Conservation (phyloP, 2,113 vertebrate genomes). For the Tupaia tana region DNA sequence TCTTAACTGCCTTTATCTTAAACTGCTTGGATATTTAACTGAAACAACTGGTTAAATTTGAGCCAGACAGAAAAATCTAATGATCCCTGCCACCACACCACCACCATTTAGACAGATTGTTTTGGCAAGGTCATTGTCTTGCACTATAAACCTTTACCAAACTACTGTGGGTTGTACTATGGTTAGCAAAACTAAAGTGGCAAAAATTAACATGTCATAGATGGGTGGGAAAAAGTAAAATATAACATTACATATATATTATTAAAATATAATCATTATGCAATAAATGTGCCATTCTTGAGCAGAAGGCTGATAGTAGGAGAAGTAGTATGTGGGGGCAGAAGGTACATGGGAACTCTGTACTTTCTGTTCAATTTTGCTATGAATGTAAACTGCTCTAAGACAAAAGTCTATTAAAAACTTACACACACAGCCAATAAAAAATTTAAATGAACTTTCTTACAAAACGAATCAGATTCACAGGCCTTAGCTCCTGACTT, state of each 20-base stretch:
- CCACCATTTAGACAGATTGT: not conserved
- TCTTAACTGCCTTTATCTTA: not conserved
- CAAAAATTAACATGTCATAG: not conserved
- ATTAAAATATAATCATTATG: not conserved
- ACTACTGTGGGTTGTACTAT: not conserved
- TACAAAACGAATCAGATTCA: not conserved
- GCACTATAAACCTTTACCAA: not conserved
- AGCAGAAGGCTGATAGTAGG: not conserved
- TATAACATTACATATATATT: not conserved
- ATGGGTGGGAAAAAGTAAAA: conserved; percentile 3
- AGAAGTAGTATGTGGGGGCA: not conserved
- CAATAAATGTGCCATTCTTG: not conserved
- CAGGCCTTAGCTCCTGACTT: not conserved
- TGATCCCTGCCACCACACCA: not conserved
- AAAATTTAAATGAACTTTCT: not conserved
- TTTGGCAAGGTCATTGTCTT: not conserved
- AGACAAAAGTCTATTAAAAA: not conserved
- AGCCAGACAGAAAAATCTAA: not conserved
- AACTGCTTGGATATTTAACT: not conserved
- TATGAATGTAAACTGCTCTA: not conserved
- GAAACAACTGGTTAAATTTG: conserved; percentile 2
- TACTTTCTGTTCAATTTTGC: not conserved
- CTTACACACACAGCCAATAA: not conserved
- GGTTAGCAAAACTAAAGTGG: not conserved
- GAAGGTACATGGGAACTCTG: not conserved